A percentile compares a stretch with the other conserved stretches of the same genome.
phyloP scores from a whole-genome alignment of 2,888 invertebrate species.

The Psococerastis gibbosa region DNA sequence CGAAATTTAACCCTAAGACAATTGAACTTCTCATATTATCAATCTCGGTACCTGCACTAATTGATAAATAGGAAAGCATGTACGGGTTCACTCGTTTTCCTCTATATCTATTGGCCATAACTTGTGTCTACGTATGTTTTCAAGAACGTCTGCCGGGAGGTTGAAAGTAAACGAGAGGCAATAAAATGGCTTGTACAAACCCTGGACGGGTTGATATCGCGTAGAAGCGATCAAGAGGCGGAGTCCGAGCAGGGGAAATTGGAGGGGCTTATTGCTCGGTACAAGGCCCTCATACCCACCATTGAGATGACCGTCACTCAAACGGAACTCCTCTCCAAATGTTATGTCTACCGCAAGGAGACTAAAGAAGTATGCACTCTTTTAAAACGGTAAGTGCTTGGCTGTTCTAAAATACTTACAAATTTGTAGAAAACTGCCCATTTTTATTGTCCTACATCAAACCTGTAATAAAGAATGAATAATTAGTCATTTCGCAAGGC shows the following conservation, averaged over 20 bases:
- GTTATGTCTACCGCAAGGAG: slow-evolving; percentile 78
- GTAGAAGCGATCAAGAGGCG: slow-evolving; percentile 63
- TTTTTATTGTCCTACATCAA: no score
- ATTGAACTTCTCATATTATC: no score
- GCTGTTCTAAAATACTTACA: no score
- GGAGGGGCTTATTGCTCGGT: slow-evolving; percentile 65
- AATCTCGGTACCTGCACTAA: no score
- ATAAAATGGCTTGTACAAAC: slow-evolving; percentile 92
- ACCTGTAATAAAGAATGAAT: no score
- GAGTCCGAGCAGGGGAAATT: slow-evolving; percentile 61
- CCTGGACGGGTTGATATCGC: slow-evolving; percentile 64
- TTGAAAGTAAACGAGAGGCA: slow-evolving; percentile 75
- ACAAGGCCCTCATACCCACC: slow-evolving; percentile 78
- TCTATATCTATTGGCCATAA: no score
- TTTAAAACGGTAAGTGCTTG: slow-evolving; percentile 14
- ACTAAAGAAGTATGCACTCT: slow-evolving; percentile 62
- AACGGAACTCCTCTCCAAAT: slow-evolving; percentile 80
- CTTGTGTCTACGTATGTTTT: no score
- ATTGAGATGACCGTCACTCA: slow-evolving; percentile 85
- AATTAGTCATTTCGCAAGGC: no score
- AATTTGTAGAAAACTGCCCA: no score
- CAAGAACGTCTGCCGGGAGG: slow-evolving; percentile 76
- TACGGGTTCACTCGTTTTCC: no score
- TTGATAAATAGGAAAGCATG: no score
- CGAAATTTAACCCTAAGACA: no score